Base-by-base conservation (phyloP, 2,797 vertebrate species). In the Echiichthys vipera region DNA sequence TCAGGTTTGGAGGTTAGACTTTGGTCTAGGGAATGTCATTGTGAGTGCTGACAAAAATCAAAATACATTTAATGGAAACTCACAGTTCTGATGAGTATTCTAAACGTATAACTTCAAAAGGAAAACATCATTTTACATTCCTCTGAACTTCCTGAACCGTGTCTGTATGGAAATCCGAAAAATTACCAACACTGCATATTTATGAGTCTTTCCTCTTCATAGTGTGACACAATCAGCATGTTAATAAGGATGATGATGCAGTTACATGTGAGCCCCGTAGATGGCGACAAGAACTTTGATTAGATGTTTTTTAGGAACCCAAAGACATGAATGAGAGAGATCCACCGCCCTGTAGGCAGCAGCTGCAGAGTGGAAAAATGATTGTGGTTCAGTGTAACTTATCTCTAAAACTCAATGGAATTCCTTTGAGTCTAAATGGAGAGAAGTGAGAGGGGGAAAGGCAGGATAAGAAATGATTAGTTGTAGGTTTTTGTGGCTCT, bases 221-320 rank as follows among this genome's bases (percentile, higher is more conserved):
- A 18, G 17, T 43, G 42, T 22, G 24, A 32, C 32, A 15, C 24
- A 42, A 22, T 29, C 46, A 10, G 24, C 43, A 66, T 11, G 24
- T 56, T 65, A 7, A 27, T 9, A 12, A 42, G 17, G 27, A 32
- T 65, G 62, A 5, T 7, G 24, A 2, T 83, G 86, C 37, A 88
- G 40, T 89, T 81, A 43, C 50, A 7, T 32, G 1, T 2, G 15
- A n/a, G 42, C 2, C 77, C 91, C 29, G 67, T 83, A 92, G 91
- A 89, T 90, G 92, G 90, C 74, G 34, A 59, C 64, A 80, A 61
- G 36, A 71, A 77, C 81, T 65, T n/a, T 58, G 50, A 68, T 65
- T 6, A 30, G 46, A 37, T 43, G 63, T 50, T 22, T 40, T 46
- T 46, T n/a, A 8, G 11, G 53, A 55, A 56, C n/a, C 10, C 1